Conservation (phyloP, 2,113 vertebrate genomes). For the Sminthopsis crassicaudata region DNA sequence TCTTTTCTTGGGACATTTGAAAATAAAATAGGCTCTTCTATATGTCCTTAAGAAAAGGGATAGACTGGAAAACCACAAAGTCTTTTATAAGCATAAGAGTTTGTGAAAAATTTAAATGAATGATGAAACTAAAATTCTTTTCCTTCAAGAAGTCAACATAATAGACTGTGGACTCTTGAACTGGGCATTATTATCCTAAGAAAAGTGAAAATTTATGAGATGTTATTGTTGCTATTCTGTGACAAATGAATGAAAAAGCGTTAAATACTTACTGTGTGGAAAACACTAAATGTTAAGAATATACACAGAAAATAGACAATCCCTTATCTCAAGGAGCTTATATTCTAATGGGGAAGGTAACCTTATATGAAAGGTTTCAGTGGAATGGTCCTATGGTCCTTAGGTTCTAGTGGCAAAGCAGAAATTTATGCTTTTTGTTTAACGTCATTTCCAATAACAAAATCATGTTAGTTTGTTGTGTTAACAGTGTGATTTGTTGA, state of each 20-base stretch:
- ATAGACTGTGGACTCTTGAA: not conserved
- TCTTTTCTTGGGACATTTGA: slow-evolving; percentile 36
- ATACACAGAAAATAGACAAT: not conserved
- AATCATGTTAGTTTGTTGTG: not conserved
- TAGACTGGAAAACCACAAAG: not conserved
- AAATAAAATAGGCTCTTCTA: not conserved
- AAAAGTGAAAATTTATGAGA: slow-evolving; percentile 1
- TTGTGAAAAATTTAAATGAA: not conserved
- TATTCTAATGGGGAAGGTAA: not conserved
- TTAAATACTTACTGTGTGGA: not conserved
- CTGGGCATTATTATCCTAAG: not conserved
- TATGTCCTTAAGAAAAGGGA: slow-evolving; percentile 35
- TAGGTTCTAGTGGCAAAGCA: not conserved
- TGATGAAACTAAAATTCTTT: not conserved
- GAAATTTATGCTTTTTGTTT: not conserved
- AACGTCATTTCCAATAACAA: not conserved
- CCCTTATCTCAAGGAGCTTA: not conserved
- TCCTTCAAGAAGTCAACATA: slow-evolving; percentile 8
- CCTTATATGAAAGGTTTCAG: not conserved
- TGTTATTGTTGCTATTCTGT: not conserved
- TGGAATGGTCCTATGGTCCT: not conserved
- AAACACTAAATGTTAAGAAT: not conserved
- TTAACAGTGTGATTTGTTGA: not conserved
- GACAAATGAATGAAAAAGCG: not conserved
- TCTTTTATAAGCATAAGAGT: not conserved